Evolutionary conservation across 2,797 vertebrate species (phyloP).

Genomic region (Melanotaenia parkinsoni): DNA sequence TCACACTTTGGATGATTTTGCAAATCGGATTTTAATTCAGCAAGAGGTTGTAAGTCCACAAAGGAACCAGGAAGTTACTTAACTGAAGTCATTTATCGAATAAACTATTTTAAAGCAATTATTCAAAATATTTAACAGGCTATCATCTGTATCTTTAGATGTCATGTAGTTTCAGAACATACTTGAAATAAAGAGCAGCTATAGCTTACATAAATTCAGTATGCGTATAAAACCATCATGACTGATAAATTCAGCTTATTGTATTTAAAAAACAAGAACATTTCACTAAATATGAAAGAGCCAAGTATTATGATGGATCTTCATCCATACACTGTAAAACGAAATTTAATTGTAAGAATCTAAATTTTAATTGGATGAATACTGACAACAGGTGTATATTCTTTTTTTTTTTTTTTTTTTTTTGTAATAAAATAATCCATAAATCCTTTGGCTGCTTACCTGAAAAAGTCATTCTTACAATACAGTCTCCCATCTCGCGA

Average conservation of each 20-base stretch:
- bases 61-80: neutral
- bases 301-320: neutral
- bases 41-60: neutral
- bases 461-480: conserved; percentile 97
- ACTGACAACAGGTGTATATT: too few relatives aligned
- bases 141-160: too few relatives aligned
- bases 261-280: neutral
- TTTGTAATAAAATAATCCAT: neutral
- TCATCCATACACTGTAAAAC: too few relatives aligned
- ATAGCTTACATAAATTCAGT: neutral
- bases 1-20: neutral
- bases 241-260: neutral
- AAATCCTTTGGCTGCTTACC: conserved; percentile 78
- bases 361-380: too few relatives aligned
- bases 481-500: conserved; percentile 94
- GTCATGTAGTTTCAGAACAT: neutral
- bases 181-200: neutral
- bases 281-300: neutral
- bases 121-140: too few relatives aligned
- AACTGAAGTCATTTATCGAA: neutral
- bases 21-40: neutral
- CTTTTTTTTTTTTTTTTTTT: neutral
- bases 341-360: too few relatives aligned
- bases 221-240: too few relatives aligned
- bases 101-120: too few relatives aligned